These are phyloP conservation scores for Orthosia cruda DNA, from an alignment of 2,888 invertebrate genomes.

Conservation along the genomic window DNA sequence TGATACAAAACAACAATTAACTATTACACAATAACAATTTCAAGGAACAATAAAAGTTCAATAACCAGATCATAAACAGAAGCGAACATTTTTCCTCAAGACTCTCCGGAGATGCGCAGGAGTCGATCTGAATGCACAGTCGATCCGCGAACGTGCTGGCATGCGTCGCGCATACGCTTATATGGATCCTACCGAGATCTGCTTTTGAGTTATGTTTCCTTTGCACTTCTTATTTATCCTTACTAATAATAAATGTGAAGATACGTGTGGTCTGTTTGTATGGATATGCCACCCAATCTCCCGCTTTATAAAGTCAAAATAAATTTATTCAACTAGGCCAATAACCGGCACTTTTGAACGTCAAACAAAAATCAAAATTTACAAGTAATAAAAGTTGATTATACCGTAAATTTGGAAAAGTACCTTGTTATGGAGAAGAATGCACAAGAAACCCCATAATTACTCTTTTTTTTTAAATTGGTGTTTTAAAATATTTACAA, in stretches of 20 bases:
- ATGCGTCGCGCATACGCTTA: slow-evolving; percentile 65
- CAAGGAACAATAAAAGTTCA: slow-evolving; percentile 64
- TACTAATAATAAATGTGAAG: slow-evolving; percentile 13
- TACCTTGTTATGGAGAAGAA: too few species aligned
- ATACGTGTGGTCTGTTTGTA: slow-evolving; percentile 37
- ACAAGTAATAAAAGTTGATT: too few species aligned
- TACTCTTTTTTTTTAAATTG: too few species aligned
- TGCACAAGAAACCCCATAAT: too few species aligned
- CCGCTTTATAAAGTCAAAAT: too few species aligned
- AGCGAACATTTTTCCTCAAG: slow-evolving; percentile 68
- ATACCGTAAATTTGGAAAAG: too few species aligned
- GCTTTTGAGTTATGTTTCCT: slow-evolving; percentile 66
- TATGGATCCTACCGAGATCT: slow-evolving; percentile 58
- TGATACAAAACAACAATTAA: slow-evolving; percentile 13
- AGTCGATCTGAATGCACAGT: slow-evolving; percentile 62
- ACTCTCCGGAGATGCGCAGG: slow-evolving; percentile 64
- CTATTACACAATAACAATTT: slow-evolving; percentile 16
- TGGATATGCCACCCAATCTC: slow-evolving; percentile 32
- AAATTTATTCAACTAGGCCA: too few species aligned
- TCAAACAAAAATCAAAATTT: too few species aligned
- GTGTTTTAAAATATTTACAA: too few species aligned
- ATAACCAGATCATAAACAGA: slow-evolving; percentile 70
- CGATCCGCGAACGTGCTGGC: slow-evolving; percentile 61
- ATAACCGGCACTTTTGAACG: too few species aligned
- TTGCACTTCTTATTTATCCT: slow-evolving; percentile 55